Base-by-base conservation (phyloP, 1,140 invertebrate species). In the Vollenhovia emeryi region DNA sequence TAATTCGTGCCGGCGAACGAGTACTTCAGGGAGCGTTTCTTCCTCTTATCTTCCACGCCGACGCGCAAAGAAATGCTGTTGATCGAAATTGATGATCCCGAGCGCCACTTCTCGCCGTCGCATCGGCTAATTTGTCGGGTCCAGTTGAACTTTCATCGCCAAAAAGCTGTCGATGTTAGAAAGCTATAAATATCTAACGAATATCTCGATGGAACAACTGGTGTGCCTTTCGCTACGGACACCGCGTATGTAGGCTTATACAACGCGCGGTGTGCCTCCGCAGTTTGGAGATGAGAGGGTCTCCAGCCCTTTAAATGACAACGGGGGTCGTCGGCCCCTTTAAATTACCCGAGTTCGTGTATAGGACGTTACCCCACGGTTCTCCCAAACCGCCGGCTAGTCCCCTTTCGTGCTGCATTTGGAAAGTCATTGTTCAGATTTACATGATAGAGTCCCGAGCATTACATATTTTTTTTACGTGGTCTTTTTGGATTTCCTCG, bases 281-380 rank as follows among this genome's bases (percentile, higher is more conserved):
- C 24, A 76, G 52, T 62, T 84, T 60, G 27, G 21, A 57, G 40
- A 45, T 27, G 52, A 60, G 33, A 83, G 64, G 74, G 86, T 69
- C 78, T 21, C 74, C 71, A 90, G 91, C 88, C 86, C 90, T 92
- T 91, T 92, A 92, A 92, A 91, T 84, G 85, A 86, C 88, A 86
- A 84, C 84, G 64, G 85, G 90, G 87, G 83, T 92, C 91, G 86
- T 91, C 90, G 90, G 75, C 91, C 91, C 91, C 80, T 92, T 91
- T 90, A 92, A 92, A 91, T 89, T 89, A 88, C 45, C 64, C 50
- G 27, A 59, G 33, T 76, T 86, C 60, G 52, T n/a, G n/a, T 48
- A 88, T 86, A 60, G 64, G 64, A 86, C 57, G 45, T 88, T 86
- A 57, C 21, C 75, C 55, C 50, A 73, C 45, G 52, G 52, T 21